Base-by-base conservation (phyloP, 2,113 vertebrate genomes). In the Saccopteryx leptura region DNA sequence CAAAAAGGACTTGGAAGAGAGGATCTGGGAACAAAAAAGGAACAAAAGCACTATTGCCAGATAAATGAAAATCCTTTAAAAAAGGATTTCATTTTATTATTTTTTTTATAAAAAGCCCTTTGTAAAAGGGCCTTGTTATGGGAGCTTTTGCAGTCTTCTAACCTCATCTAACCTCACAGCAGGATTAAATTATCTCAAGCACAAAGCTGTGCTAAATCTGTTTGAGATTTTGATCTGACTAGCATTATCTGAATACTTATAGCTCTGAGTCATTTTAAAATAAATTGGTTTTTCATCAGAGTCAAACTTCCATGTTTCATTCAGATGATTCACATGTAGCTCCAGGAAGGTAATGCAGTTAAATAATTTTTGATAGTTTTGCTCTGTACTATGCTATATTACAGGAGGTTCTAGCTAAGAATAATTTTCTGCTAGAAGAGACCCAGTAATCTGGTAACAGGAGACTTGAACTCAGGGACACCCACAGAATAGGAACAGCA, bases 261-360 rank as follows among this genome's bases (percentile, higher is more conserved):
- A 56, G 82, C n/a, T 65, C 83, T 76, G 60, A 85, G 6, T 93
- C 54, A 81, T 75, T 89, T 93, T 46, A 46, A 71, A 84, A 72
- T 60, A 54, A 65, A 13, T 28, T 80, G 3, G 2, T 28, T 74
- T 91, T 69, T 81, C 52, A 89, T 23, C 31, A 28, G 82, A 78
- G 48, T 85, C 17, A 4, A 65, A 54, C 4, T 1, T 93, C 52
- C 48, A 18, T 39, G 18, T 33, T 46, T n/a, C 10, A 80, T 14
- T 93, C 58, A 79, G 31, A 52, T 93, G 24, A 52, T 54, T 21
- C 46, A n/a, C 23, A 18, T 12, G 5, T 54, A 91, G 10, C 52
- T 89, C 28, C 26, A 90, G 50, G 13, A 72, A 87, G 56, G 23
- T 78, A 74, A 78, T 28, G 21, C 68, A 72, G 7, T 87, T 90